Base-by-base conservation (phyloP, 2,113 vertebrate genomes). In the Pachycephala philippinensis region DNA sequence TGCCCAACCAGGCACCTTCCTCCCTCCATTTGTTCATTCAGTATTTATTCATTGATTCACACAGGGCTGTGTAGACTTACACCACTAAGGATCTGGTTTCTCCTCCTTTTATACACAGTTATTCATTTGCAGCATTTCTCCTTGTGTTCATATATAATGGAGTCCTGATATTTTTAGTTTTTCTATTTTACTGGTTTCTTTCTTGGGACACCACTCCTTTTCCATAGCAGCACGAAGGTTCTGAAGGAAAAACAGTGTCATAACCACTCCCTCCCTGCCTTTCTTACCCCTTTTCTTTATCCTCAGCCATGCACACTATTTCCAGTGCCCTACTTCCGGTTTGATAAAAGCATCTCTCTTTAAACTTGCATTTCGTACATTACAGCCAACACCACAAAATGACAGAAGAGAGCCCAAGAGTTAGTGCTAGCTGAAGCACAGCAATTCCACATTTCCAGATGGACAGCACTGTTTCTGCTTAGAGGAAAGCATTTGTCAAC, bases 401-500 rank as follows among this genome's bases (percentile, higher is more conserved):
- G 54, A 78, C 4, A 1, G 54, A 89, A 72, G 4, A 23, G 42
- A 88, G 21, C 21, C 33, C 20, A 87, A 44, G 59, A 94, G 10
- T 52, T 72, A 57, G n/a, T 52, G 28, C 59, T 60, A 74, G 50
- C 53, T 83, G 31, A 83, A 92, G 54, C 53, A 79, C 21, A 90
- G 42, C n/a, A 72, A 86, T 82, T 80, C 35, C 80, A 89, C 42
- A 45, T 69, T 78, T 75, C 35, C 85, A 69, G 37, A 26, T 31
- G 82, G 69, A 54, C 64, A 90, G 83, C 21, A 49, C 56, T 40
- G 35, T 70, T 92, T 72, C 53, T 82, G 35, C 89, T 83, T 75
- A 91, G 69, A 93, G 83, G 63, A 92, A 96, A 68, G 33, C 47
- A 52, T 87, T 90, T 96, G 45, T 91, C 93, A 92, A 74, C 53